Evolutionary conservation across 2,797 vertebrate species (phyloP), one percentile per base, ranked within the genome.

Genomic region (Urosaurus nigricauda): DNA sequence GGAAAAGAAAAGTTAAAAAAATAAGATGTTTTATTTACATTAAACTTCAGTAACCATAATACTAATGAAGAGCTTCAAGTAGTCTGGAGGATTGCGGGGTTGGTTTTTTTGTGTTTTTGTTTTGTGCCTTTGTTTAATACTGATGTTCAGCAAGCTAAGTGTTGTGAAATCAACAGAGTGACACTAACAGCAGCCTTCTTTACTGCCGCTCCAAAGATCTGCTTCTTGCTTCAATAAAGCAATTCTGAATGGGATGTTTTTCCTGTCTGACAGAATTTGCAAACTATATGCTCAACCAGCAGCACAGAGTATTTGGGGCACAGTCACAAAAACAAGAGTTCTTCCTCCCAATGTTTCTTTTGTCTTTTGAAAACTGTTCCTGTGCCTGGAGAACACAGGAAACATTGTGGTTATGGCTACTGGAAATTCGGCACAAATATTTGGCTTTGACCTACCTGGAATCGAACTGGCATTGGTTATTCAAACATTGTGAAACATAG

Each of bases 81-180:
- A 97, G 96, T 96, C 97, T 95, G 65, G 65, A 51, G 47, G 47
- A 51, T 51, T 68, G 65, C 6, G 26, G 26, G 24, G 1, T 65
- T n/a, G n/a, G n/a, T n/a, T n/a, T n/a, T 26, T 65, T 29, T 58
- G 13, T 97, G 92, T 91, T 96, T 94, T 95, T 96, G 96, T 88
- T 91, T 92, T 97, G 95, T 95, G 96, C 96, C 95, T 97, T 92
- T 89, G 77, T 89, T 97, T 98, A 98, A 98, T 97, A 98, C 96
- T 98, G 96, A 98, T 95, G 92, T 94, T 95, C 94, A 95, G 92
- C 95, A 92, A 89, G 73, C 92, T 92, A 94, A 90, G 90, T 91
- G 35, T 89, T 24, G 93, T 93, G 94, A 95, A 94, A 92, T 92
- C 86, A 96, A 93, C 95, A 95, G 65, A 84, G 89, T 56, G 88